Evolutionary conservation across 1,140 invertebrate genomes (phyloP), one percentile per base, ranked within the genome.

Genomic region (Diorhabda elongata): DNA sequence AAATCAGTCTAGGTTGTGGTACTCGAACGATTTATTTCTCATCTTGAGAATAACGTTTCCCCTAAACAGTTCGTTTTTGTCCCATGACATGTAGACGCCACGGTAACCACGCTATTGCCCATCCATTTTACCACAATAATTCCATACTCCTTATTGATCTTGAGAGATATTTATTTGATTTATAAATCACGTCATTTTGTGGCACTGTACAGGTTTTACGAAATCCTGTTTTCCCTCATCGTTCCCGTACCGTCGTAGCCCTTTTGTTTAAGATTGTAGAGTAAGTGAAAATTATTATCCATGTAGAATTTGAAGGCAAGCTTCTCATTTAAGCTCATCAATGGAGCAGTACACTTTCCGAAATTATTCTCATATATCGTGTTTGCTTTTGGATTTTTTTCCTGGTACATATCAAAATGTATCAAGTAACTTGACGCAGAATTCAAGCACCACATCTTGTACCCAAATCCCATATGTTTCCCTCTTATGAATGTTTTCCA

Each of bases 41-140:
- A 69, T 71, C 73, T 77, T 79, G 74, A 67, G 76, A 81, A 69
- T 78, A 82, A 60, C 79, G 71, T 76, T 77, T 77, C 58, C 75
- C 76, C 68, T 74, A 70, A 0, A 58, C 7, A 3, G 75, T 58
- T 2, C 77, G 76, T 5, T 73, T n/a, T 60, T 26, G 72, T 60
- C 6, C 74, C 75, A 52, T 68, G 59, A 45, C 70, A 61, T 44
- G 74, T 76, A 57, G 74, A 75, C 2, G 68, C 75, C 4, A 78
- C 64, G 9, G 75, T 77, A 42, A 78, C 75, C 62, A 76, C 68
- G 44, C 67, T 74, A 68, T 79, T 78, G 67, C 79, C 78, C 26
- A 70, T 69, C 72, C 76, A 70, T 62, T 71, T 57, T 8, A 74
- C 71, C 9, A 77, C 26, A 5, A 75, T 64, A n/a, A 74, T 71